These are phyloP conservation scores for Melanotaenia parkinsoni DNA, from an alignment of 2,797 vertebrate genomes.

Conservation along the genomic window DNA sequence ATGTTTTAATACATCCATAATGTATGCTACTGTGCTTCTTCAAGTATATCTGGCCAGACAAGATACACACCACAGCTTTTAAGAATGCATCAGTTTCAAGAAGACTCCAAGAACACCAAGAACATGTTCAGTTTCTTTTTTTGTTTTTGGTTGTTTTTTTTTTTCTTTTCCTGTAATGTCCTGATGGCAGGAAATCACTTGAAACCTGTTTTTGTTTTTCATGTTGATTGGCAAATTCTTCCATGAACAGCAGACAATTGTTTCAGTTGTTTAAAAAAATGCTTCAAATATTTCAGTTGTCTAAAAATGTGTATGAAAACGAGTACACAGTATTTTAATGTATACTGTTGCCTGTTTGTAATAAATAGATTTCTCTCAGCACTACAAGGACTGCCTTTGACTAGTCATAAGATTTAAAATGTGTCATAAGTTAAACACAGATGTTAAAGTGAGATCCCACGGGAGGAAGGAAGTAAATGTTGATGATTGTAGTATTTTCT, in stretches of 20 bases:
- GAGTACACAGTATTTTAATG: conserved; percentile 78
- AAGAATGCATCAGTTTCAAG: conserved; percentile 76
- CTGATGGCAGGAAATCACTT: conserved; percentile 64
- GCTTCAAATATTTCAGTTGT: conserved; percentile 62
- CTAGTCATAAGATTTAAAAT: conserved; percentile 38
- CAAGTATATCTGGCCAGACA: conserved; percentile 67
- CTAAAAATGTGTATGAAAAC: conserved; percentile 70
- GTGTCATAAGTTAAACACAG: not conserved
- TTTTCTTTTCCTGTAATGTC: conserved; percentile 25
- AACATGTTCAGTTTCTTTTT: conserved; percentile 64
- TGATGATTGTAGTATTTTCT: not conserved
- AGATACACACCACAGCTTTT: conserved; percentile 83
- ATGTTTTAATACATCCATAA: conserved; percentile 79
- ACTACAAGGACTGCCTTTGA: conserved; percentile 65
- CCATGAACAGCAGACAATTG: conserved; percentile 70
- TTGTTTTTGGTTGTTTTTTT: conserved; percentile 26
- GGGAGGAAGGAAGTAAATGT: not conserved
- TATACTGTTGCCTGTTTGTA: conserved; percentile 79
- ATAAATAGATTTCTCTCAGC: conserved; percentile 75
- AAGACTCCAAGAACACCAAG: conserved; percentile 60
- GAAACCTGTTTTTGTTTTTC: conserved; percentile 68
- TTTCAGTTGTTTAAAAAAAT: conserved; percentile 58
- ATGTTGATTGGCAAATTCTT: conserved; percentile 73
- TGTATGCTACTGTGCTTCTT: conserved; percentile 72
- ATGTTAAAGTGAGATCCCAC: no score